phyloP scores from a whole-genome alignment of 2,888 invertebrate species.

The Parthenolecanium corni region DNA sequence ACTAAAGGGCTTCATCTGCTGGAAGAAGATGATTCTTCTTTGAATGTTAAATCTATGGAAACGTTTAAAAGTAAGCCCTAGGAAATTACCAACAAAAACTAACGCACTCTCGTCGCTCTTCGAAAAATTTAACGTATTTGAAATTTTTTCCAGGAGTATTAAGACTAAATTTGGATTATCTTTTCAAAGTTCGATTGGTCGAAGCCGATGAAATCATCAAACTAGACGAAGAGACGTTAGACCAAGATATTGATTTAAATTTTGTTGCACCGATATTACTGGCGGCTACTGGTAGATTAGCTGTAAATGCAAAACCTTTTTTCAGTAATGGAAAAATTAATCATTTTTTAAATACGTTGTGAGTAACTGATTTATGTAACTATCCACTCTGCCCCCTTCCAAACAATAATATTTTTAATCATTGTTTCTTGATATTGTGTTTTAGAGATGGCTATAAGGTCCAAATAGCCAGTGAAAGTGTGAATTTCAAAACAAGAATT shows the following conservation, averaged over 20 bases:
- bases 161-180: conserved; percentile 4
- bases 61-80: conserved; percentile 9
- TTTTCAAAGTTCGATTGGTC: conserved; percentile 3
- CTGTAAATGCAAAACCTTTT: conserved; percentile 14
- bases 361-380: neutral
- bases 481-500: conserved; percentile 13
- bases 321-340: conserved; percentile 12
- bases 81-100: neutral
- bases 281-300: conserved; percentile 11
- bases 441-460: conserved; percentile 14
- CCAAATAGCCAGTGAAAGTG: conserved; percentile 15
- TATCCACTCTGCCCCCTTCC: neutral
- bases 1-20: neutral
- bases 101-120: too few relatives aligned
- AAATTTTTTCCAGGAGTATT: neutral
- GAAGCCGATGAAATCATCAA: neutral
- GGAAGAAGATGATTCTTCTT: neutral
- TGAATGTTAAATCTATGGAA: conserved; percentile 11
- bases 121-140: neutral
- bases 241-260: neutral
- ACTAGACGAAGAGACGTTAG: neutral
- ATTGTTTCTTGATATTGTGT: neutral
- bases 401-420: neutral
- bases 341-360: conserved; percentile 15
- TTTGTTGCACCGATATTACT: conserved; percentile 9